Base-by-base conservation (phyloP, 2,888 invertebrate species). In the Lasioglossum figueresi region DNA sequence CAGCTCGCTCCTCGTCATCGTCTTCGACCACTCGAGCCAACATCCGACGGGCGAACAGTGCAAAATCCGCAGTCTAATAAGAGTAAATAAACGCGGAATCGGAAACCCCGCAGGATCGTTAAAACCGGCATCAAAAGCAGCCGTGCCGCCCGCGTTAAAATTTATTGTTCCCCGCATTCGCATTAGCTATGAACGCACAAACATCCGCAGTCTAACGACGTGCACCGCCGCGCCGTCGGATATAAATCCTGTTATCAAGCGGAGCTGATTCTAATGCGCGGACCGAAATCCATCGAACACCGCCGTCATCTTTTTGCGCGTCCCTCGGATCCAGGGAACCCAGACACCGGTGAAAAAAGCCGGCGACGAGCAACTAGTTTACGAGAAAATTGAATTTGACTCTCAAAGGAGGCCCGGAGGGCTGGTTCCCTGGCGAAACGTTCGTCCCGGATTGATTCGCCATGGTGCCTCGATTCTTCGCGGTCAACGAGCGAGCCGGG, bases 371-470 rank as follows among this genome's bases (percentile, higher is more conserved):
- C 27, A 66, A 56, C 43, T 23, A 43, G 43, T 70, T 27, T n/a
- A 68, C 56, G 52, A 66, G 16, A 63, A 23, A 31, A 37, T 37
- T 27, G 66, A 72, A 76, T 71, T n/a, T 59, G 19, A 48, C 12
- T 40, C 23, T 31, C n/a, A 48, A 45, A 59, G 6, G 31, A 45
- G 23, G 0, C 6, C 16, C 4, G 40, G 40, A 34, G 27, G 23
- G 37, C 56, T 19, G n/a, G n/a, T 37, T 45, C 16, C 63, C 63
- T 63, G 63, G 23, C 45, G 45, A 45, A 82, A 82, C 68, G 76
- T 73, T 45, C 40, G 73, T 56, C 59, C 19, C 56, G 56, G 70
- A 70, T 82, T 74, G 82, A 82, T 84, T 82, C 45, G 31, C 19
- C 70, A 40, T 8, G 37, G 68, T 73, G 66, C 8, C 59, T 59